Evolutionary conservation across 2,113 vertebrate genomes (phyloP), one percentile per base, ranked within the genome.

Genomic region (Mohoua ochrocephala): DNA sequence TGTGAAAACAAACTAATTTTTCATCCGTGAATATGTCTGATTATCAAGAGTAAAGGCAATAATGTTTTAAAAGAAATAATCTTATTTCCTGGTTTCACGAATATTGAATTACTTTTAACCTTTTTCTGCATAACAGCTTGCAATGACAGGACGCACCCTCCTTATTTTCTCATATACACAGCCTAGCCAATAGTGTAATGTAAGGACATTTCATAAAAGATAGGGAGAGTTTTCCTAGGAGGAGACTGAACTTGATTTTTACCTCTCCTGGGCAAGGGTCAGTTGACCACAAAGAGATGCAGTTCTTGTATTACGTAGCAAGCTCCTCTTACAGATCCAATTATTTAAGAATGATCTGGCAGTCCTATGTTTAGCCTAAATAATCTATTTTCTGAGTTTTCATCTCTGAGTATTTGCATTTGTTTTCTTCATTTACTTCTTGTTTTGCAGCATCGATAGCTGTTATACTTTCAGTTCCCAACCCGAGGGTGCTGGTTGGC

Each of bases 401-500:
- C 0, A 2, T 52, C 50, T 69, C 60, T 26, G 56, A 27, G 12
- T 35, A 74, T 64, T 84, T 77, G 22, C 35, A 13, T 60, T 69
- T 37, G 28, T 77, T 52, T 63, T 80, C 28, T 47, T 63, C 10
- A 19, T 53, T 37, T 47, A 26, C n/a, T 42, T 70, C 15, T 24
- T 53, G 6, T 37, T 22, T 37, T 54, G 19, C 64, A 68, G 24
- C 57, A 24, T 30, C 78, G 53, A 9, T 11, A 13, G 19, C 24
- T 52, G 6, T 26, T 42, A 8, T 1, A 13, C 37, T 21, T 67
- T 3, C 37, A 67, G 1, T 54, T 35, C 42, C 26, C 59, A 16
- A 13, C 5, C 24, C 0, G 0, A 15, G 41, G 6, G 2, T 41
- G 31, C 52, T 33, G 45, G 26, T 15, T 5, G 18, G 41, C 52